Evolutionary conservation across 1,140 invertebrate genomes (phyloP).

Genomic region (Stegodyphus dumicola): DNA sequence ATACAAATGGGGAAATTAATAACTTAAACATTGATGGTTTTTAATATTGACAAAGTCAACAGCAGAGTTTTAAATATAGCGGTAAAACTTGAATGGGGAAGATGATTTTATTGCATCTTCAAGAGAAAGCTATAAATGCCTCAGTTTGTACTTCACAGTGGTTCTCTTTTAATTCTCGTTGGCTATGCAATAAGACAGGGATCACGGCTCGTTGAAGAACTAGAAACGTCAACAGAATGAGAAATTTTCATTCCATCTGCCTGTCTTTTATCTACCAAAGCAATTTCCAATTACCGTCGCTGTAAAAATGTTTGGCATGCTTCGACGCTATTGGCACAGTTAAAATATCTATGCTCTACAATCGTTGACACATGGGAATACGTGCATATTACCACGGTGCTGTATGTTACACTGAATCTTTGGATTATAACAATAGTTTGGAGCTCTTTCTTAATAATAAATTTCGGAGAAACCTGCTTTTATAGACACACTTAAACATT

Average conservation of each 20-base stretch:
- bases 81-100: conserved; percentile 1
- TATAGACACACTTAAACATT: background rate
- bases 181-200: no score
- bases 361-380: background rate
- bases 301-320: background rate
- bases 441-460: background rate
- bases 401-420: no score
- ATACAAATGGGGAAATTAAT: conserved; percentile 28
- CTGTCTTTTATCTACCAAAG: no score
- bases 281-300: background rate
- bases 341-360: background rate
- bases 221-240: no score
- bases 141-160: conserved; percentile 22
- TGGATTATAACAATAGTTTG: background rate
- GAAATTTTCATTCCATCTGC: no score
- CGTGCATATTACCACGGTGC: no score
- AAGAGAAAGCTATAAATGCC: conserved; percentile 18
- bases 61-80: background rate
- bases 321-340: background rate
- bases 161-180: background rate
- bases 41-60: background rate
- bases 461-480: background rate
- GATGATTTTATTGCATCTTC: conserved; percentile 30
- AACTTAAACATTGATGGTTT: conserved; percentile 12
- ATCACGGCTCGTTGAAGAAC: no score